Base-by-base conservation (phyloP, 2,797 vertebrate species). In the Meriones psammophilus region DNA sequence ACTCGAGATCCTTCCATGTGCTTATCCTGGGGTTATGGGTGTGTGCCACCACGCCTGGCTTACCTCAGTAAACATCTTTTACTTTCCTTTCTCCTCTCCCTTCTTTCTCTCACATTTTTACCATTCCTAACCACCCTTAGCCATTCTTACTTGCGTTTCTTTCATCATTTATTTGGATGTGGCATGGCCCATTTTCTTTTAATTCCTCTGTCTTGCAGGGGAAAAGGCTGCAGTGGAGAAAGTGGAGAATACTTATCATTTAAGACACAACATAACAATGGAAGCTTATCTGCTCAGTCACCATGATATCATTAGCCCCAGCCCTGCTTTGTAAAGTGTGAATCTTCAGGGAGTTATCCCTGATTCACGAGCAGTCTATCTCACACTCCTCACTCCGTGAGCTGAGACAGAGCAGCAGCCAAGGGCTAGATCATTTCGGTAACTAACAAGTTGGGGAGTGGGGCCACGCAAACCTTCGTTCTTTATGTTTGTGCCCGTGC, bases 401-500 rank as follows among this genome's bases (percentile, higher is more conserved):
- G 97, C 95, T 97, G 96, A 97, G 91, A 96, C 86, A 96, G 96
- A 96, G 86, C 88, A 95, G 96, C 94, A 97, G 56, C 92, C 97
- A 96, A 97, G 95, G 98, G 94, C 69, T 89, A 98, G 97, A 98
- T 97, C 8, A 97, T 98, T 97, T 98, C 96, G 97, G 97, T 80
- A 96, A 69, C 91, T 97, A 93, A 97, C 97, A 98, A 98, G 98
- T 98, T 97, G 93, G 97, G 96, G 93, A 96, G 94, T 94, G 66
- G 0, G 2, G 95, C 92, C 96, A 96, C 78, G 96, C 96, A 97
- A 98, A 98, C 97, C 95, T 97, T 96, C 96, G 88, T 88, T 96
- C 96, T 97, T 97, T 89, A 73, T 95, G 97, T 98, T 98, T 97
- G 96, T 95, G 97, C 98, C 98, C 97, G 96, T 97, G 93, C 96